Conservation (phyloP, 2,797 vertebrate genomes). For the Artibeus jamaicensis region DNA sequence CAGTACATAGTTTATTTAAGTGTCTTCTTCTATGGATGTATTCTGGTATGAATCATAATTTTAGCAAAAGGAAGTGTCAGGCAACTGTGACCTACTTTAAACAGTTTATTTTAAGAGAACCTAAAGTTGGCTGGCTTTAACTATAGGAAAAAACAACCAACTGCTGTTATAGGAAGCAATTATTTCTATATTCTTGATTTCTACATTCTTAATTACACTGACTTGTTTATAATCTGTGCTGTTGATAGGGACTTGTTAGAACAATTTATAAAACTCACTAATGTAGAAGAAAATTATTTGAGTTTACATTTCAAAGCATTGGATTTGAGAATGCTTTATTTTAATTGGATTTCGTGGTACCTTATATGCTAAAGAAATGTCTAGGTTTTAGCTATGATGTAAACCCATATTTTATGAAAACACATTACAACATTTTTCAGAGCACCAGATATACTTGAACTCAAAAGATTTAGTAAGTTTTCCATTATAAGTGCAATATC, state of each 20-base stretch:
- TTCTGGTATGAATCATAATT: not conserved
- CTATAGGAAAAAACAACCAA: conserved; percentile 31
- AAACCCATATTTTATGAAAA: conserved; percentile 6
- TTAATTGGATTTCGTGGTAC: not conserved
- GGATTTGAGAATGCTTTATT: not conserved
- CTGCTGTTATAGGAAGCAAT: not conserved
- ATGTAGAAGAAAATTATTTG: not conserved
- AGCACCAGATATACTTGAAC: not conserved
- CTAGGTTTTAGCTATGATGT: not conserved
- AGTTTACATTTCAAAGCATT: not conserved
- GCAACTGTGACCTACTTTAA: conserved; percentile 37
- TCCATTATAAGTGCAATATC: not conserved
- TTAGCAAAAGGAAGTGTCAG: not conserved
- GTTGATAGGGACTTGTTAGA: not conserved
- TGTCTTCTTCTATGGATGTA: not conserved
- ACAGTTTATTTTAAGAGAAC: conserved; percentile 46
- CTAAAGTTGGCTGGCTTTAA: not conserved
- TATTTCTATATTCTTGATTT: not conserved
- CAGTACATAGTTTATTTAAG: not conserved
- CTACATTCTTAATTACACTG: not conserved
- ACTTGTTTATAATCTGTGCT: not conserved
- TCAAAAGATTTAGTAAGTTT: not conserved
- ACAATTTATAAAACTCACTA: not conserved
- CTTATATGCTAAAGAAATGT: not conserved
- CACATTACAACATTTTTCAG: not conserved